These are phyloP conservation scores for Cichlasoma orientale DNA, from an alignment of 2,797 vertebrate genomes.

Conservation along the genomic window DNA sequence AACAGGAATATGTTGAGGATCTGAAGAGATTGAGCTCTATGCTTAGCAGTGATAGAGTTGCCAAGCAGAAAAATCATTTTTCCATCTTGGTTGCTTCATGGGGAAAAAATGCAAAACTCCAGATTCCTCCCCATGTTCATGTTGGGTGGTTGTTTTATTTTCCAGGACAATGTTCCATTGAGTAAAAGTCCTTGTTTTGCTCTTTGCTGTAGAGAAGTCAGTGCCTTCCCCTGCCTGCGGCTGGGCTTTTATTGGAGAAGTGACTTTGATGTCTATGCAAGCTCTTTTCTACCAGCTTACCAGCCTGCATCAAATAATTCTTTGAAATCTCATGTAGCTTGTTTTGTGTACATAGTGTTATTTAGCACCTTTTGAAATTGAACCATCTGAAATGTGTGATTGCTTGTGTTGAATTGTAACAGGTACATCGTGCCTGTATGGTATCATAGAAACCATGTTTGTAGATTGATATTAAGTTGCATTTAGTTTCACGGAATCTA, in stretches of 20 bases:
- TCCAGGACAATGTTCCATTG: constrained; percentile 73
- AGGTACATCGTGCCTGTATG: constrained; percentile 78
- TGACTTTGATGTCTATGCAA: constrained; percentile 85
- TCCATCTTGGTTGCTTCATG: constrained; percentile 74
- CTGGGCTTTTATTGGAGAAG: constrained; percentile 80
- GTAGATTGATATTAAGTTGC: constrained; percentile 79
- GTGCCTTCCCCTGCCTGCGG: constrained; percentile 82
- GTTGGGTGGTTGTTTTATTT: constrained; percentile 72
- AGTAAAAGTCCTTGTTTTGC: constrained; percentile 71
- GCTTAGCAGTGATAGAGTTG: constrained; percentile 62
- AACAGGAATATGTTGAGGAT: constrained; percentile 64
- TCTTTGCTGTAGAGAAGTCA: constrained; percentile 78
- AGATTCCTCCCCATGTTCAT: constrained; percentile 74
- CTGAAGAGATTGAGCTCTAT: constrained; percentile 59
- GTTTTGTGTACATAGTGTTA: constrained; percentile 78
- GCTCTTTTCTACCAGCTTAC: constrained; percentile 83
- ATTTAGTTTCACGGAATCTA: constrained; percentile 85
- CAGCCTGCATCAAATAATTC: constrained; percentile 78
- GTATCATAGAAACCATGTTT: constrained; percentile 77
- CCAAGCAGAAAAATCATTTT: constrained; percentile 72
- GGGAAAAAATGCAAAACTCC: constrained; percentile 79
- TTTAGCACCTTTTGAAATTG: constrained; percentile 75
- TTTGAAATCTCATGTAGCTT: constrained; percentile 79
- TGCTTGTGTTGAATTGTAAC: constrained; percentile 74
- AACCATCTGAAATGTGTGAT: constrained; percentile 73